These are phyloP conservation scores for Stomatorhinus walkeri DNA, from an alignment of 2,797 vertebrate species.

Conservation along the genomic window DNA sequence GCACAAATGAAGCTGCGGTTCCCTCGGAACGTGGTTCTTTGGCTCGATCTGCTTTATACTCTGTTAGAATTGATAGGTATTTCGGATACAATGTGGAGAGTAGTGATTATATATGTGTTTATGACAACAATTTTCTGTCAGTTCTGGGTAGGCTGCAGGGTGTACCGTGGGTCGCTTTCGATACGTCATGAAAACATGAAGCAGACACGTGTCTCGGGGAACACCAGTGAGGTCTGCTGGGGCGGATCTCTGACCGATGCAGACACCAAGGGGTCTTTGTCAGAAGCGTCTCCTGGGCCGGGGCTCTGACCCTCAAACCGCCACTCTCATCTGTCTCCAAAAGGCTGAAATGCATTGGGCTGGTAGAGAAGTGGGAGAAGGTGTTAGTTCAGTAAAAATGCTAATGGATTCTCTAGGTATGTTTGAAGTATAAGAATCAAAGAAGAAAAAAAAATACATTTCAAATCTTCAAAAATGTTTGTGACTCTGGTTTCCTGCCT, in stretches of 20 bases:
- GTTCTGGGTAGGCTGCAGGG: background rate
- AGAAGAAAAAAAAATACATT: background rate
- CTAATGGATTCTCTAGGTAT: background rate
- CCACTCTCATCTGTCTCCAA: conserved; percentile 30
- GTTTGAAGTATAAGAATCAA: background rate
- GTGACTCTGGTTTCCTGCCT: background rate
- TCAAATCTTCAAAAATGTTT: background rate
- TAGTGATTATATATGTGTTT: background rate
- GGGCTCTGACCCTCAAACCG: conserved; percentile 28
- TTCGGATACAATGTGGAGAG: background rate
- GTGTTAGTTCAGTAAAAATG: background rate
- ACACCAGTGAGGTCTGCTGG: background rate
- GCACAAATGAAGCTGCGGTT: background rate
- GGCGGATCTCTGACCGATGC: conserved; percentile 30
- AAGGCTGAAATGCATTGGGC: background rate
- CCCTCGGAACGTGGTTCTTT: background rate
- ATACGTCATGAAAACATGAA: conserved; percentile 31
- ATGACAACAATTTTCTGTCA: background rate
- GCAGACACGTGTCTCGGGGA: conserved; percentile 26
- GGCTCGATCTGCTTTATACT: background rate
- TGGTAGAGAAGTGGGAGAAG: background rate
- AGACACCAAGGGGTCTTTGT: conserved; percentile 45
- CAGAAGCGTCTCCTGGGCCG: conserved; percentile 28
- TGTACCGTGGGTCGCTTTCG: background rate
- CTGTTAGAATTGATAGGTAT: background rate